phyloP scores from a whole-genome alignment of 2,888 invertebrate genomes.

The Leistus spinibarbis region DNA sequence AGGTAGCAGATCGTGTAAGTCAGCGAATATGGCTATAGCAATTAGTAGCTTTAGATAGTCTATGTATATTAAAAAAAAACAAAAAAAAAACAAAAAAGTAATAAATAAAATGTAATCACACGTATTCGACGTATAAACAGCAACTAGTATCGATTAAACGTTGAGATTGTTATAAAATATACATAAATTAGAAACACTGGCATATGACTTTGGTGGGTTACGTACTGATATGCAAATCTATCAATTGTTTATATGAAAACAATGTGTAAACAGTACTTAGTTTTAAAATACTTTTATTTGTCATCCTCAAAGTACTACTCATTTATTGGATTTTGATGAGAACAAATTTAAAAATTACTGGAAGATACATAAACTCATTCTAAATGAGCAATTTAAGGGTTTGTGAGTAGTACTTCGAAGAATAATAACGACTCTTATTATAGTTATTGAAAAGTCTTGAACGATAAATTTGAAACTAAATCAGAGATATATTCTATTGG shows the following conservation, averaged over 20 bases:
- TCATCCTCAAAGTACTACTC: background rate
- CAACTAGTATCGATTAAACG: slow-evolving; percentile 19
- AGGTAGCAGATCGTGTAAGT: too few species aligned
- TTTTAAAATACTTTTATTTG: background rate
- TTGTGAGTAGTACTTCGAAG: background rate
- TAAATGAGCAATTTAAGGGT: background rate
- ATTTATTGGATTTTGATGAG: background rate
- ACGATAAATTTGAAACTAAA: background rate
- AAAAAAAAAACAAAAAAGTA: too few species aligned
- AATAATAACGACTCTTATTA: background rate
- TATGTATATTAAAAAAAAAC: too few species aligned
- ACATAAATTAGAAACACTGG: slow-evolving; percentile 27
- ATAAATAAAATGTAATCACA: too few species aligned
- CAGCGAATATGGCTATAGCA: too few species aligned
- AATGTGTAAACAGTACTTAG: background rate
- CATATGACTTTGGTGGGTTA: slow-evolving; percentile 23
- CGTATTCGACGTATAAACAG: background rate
- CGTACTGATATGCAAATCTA: slow-evolving; percentile 30
- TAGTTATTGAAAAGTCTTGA: background rate
- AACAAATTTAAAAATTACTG: background rate
- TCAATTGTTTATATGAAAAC: background rate
- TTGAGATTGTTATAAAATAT: slow-evolving; percentile 11
- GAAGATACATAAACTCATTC: background rate
- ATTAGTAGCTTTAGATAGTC: too few species aligned
- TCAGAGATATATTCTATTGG: background rate